These are phyloP conservation scores for Agonopterix subpropinquella DNA, from an alignment of 2,888 invertebrate species.

Conservation along the genomic window DNA sequence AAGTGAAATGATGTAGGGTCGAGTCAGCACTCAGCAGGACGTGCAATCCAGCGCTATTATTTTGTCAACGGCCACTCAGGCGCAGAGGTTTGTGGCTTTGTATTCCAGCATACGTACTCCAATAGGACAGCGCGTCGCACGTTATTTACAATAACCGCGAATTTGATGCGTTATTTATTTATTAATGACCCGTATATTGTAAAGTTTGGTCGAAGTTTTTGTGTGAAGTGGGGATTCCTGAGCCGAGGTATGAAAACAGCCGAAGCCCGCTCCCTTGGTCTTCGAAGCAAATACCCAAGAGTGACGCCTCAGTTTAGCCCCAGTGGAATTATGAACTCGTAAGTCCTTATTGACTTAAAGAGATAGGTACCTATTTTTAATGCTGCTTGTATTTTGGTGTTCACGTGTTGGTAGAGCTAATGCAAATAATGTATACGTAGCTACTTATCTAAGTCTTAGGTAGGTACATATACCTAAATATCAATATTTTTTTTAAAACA, in stretches of 20 bases:
- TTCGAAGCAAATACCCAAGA: constrained; percentile 11
- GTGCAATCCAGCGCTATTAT: constrained; percentile 46
- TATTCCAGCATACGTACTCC: constrained; percentile 28
- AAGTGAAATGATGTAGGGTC: constrained; percentile 46
- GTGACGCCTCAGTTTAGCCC: constrained; percentile 15
- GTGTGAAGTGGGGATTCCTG: constrained; percentile 7
- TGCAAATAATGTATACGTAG: no score
- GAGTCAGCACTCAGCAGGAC: constrained; percentile 42
- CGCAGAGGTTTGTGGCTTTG: constrained; percentile 21
- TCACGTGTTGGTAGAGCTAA: neutral
- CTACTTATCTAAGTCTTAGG: no score
- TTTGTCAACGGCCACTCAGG: constrained; percentile 21
- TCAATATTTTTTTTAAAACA: no score
- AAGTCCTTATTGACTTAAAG: constrained; percentile 18
- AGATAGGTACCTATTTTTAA: neutral
- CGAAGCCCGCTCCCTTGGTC: constrained; percentile 14
- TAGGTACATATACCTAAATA: no score
- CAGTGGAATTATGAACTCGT: constrained; percentile 35
- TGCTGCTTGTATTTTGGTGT: neutral
- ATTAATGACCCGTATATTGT: neutral
- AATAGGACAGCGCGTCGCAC: constrained; percentile 26
- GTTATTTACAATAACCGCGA: constrained; percentile 9
- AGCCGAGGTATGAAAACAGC: constrained; percentile 39
- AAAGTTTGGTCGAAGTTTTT: neutral
- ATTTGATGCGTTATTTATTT: neutral